Conservation (phyloP, 2,797 vertebrate species). For the Falco biarmicus region DNA sequence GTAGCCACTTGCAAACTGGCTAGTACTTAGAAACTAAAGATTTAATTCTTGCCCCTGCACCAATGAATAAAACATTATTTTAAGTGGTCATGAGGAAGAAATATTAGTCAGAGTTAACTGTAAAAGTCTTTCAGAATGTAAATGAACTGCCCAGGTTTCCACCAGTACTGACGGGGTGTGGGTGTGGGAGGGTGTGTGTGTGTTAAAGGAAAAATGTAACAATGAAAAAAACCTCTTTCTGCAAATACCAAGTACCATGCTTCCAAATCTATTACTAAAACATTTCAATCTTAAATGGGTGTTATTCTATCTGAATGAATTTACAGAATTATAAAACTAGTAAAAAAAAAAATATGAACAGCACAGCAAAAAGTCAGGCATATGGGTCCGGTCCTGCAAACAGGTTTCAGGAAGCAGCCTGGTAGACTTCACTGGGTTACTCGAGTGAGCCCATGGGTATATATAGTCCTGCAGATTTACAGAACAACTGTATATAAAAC, state of each 20-base stretch:
- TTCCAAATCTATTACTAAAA: neutral
- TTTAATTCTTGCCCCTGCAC: neutral
- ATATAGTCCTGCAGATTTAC: neutral
- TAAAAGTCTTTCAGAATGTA: neutral
- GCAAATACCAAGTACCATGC: neutral
- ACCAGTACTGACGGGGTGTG: neutral
- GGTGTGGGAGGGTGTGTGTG: too few species aligned
- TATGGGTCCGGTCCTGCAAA: neutral
- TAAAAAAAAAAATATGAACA: neutral
- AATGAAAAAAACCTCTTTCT: neutral
- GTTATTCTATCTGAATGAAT: neutral
- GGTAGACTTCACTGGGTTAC: neutral
- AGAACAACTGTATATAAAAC: constrained; percentile 41
- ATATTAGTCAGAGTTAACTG: neutral
- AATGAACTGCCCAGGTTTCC: neutral
- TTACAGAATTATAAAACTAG: neutral
- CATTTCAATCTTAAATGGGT: neutral
- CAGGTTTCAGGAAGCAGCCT: neutral
- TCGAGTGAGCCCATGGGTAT: neutral
- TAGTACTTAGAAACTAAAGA: neutral
- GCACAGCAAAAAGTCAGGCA: neutral
- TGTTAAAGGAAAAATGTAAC: neutral
- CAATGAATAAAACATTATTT: neutral
- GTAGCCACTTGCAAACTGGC: neutral
- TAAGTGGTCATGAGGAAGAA: neutral